Evolutionary conservation across 2,888 invertebrate genomes (phyloP), one percentile per base, ranked within the genome.

Genomic region (Clitarchus hookeri): DNA sequence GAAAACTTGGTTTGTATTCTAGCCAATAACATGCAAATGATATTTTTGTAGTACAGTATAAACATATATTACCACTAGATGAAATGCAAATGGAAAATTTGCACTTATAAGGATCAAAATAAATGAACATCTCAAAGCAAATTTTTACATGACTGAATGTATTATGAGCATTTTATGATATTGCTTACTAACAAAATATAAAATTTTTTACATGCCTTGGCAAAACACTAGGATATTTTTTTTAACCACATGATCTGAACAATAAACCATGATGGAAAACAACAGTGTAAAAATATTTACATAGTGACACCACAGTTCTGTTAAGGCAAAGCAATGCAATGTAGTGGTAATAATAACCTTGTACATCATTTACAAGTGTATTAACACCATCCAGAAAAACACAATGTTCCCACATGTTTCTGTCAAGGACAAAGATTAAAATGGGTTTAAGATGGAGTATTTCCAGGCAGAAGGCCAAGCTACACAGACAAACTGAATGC

Each of bases 321-420:
- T n/a, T n/a, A 65, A 65, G 65, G 65, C 65, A n/a, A 65, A 65
- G n/a, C 65, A 65, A 65, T 65, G 16, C 65, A 65, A n/a, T 65
- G n/a, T 65, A n/a, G 65, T 8, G 8, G 65, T 65, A n/a, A 65
- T 65, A n/a, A 65, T 23, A 65, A 11, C n/a, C 48, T 48, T 65
- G 65, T 23, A 65, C 19, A 65, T 65, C 23, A n/a, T n/a, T 65
- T n/a, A 65, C 65, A 65, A n/a, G 65, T 65, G 23, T 6, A 23
- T 65, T 65, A 65, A 65, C n/a, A 65, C n/a, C 19, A 65, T 16
- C 19, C 65, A 65, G 23, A 65, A 65, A 65, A 65, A 23, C 19
- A 65, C 19, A 36, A 36, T 36, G 36, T 36, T 36, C 36, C 36
- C 36, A 48, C 6, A 48, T 48, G 11, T 48, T 48, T 48, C 36